phyloP scores from a whole-genome alignment of 2,113 vertebrate genomes.

The Trematomus loennbergii region DNA sequence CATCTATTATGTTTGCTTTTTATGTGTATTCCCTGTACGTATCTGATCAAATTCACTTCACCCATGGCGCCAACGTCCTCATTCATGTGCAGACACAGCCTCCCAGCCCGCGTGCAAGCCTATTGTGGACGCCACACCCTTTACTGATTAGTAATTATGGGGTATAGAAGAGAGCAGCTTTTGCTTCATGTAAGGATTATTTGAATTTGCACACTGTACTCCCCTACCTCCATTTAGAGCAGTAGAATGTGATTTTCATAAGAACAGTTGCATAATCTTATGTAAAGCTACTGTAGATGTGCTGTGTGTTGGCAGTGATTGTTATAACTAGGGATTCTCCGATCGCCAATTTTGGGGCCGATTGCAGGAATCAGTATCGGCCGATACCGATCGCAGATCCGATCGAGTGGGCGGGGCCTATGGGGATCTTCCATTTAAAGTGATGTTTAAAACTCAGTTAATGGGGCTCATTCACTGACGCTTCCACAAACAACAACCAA shows the following conservation, averaged over 20 bases:
- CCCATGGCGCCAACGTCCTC: background rate
- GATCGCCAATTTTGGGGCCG: too few species aligned
- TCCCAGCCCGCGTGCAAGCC: slow-evolving; percentile 3
- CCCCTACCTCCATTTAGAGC: accelerated
- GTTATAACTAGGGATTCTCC: too few species aligned
- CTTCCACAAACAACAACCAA: too few species aligned
- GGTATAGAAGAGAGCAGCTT: background rate
- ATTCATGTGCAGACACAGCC: slow-evolving; percentile 11
- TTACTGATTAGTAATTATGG: slow-evolving; percentile 31
- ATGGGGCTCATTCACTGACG: too few species aligned
- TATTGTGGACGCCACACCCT: slow-evolving; percentile 32
- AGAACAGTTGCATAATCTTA: background rate
- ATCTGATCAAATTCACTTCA: slow-evolving; percentile 22
- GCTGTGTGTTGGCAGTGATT: background rate
- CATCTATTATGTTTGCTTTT: background rate
- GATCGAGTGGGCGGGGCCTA: too few species aligned
- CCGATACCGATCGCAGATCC: too few species aligned
- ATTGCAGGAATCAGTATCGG: too few species aligned
- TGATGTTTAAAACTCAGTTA: too few species aligned
- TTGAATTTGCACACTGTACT: background rate
- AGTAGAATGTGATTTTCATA: background rate
- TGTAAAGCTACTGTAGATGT: background rate
- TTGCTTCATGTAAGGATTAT: background rate
- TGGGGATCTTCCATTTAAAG: too few species aligned
- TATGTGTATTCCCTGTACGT: background rate